Percentiles rank a stretch among this genome's conserved stretches.
These are phyloP conservation scores for Salmo trutta DNA, from an alignment of 2,797 vertebrate genomes.

Conservation along the genomic window DNA sequence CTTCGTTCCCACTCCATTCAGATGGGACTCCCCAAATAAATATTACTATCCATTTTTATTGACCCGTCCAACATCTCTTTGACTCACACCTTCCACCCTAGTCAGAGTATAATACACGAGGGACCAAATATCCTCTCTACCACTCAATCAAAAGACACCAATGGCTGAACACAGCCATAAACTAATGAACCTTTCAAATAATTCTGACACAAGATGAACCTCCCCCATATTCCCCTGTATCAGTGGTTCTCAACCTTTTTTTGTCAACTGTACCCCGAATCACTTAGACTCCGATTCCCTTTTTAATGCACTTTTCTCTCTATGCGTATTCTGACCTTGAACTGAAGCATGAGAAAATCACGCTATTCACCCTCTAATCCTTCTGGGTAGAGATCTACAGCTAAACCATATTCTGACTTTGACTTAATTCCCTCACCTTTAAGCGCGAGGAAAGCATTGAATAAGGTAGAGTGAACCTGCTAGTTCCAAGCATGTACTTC, in stretches of 20 bases:
- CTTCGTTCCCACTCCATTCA: neutral
- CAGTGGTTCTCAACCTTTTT: neutral
- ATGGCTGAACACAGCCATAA: conserved; percentile 46
- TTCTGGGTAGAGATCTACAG: too few species aligned
- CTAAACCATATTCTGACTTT: too few species aligned
- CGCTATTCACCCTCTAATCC: too few species aligned
- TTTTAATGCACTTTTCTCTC: too few species aligned
- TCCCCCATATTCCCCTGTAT: conserved; percentile 17
- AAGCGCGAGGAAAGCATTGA: too few species aligned
- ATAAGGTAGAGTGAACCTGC: too few species aligned
- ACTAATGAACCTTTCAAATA: conserved; percentile 41
- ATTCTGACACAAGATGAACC: conserved; percentile 36
- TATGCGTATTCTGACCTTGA: too few species aligned
- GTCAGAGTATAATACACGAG: neutral
- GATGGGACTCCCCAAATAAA: conserved; percentile 1
- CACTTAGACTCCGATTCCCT: too few species aligned
- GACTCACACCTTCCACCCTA: neutral
- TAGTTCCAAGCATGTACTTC: too few species aligned
- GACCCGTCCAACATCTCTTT: neutral
- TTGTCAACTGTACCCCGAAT: too few species aligned
- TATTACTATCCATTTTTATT: conserved; percentile 2
- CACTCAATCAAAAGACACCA: conserved; percentile 12
- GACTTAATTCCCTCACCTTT: too few species aligned
- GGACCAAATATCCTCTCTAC: neutral
- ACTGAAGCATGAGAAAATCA: too few species aligned